These are phyloP conservation scores for Isoperla grammatica DNA, from an alignment of 2,888 invertebrate species.

Conservation along the genomic window DNA sequence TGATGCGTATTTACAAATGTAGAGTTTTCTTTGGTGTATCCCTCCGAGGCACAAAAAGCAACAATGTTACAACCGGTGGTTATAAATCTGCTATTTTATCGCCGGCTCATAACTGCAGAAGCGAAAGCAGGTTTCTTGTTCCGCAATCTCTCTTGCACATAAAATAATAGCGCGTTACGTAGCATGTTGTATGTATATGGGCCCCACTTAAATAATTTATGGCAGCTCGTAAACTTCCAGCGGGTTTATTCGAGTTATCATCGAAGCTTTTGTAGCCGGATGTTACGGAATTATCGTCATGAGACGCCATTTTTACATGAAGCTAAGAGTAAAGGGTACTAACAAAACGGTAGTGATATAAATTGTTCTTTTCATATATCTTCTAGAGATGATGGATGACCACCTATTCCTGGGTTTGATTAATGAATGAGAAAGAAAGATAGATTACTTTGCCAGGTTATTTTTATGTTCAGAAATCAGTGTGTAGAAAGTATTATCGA, in stretches of 20 bases:
- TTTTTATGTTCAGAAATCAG: neutral
- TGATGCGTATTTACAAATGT: conserved; percentile 2
- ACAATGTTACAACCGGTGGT: neutral
- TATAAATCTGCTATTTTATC: conserved; percentile 4
- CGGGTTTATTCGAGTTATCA: neutral
- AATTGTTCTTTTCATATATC: neutral
- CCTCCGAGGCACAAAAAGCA: no score
- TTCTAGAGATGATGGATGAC: conserved; percentile 6
- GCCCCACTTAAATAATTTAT: conserved; percentile 11
- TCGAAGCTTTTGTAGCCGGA: neutral
- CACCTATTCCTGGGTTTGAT: conserved; percentile 4
- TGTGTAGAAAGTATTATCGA: conserved; percentile 18
- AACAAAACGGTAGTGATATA: neutral
- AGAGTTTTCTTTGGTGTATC: neutral
- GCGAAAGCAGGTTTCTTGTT: conserved; percentile 8
- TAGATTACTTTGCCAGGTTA: conserved; percentile 7
- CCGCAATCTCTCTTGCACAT: neutral
- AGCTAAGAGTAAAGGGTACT: conserved; percentile 1
- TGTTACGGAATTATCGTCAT: conserved; percentile 6
- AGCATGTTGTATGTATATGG: conserved; percentile 5
- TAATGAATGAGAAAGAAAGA: conserved; percentile 9
- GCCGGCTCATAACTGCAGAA: conserved; percentile 11
- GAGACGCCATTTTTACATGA: neutral
- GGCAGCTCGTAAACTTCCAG: conserved; percentile 3
- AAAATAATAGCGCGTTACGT: conserved; percentile 12